Evolutionary conservation across 2,113 vertebrate genomes (phyloP).

Genomic region (Bungarus multicinctus): DNA sequence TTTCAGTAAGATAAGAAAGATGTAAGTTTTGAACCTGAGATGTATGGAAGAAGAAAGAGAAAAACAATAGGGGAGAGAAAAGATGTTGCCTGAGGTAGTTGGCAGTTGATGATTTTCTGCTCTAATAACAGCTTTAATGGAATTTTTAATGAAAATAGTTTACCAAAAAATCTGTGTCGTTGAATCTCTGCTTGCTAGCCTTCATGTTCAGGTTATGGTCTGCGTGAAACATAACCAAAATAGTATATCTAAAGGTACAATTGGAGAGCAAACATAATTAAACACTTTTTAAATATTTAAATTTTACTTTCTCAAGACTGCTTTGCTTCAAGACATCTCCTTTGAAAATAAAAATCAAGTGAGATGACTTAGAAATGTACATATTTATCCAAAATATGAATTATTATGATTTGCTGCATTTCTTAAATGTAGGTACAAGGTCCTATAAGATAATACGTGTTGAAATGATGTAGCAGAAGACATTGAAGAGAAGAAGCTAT

Average conservation of each 20-base stretch:
- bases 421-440: background rate
- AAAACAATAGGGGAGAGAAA: background rate
- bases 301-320: background rate
- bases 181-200: background rate
- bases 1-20: background rate
- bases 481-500: slow-evolving; percentile 21
- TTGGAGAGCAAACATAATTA: background rate
- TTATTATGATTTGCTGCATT: background rate
- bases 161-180: background rate
- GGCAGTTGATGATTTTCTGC: background rate
- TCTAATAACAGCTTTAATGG: background rate
- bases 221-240: background rate
- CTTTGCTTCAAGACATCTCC: background rate
- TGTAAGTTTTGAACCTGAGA: background rate
- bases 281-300: background rate
- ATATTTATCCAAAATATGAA: background rate
- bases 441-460: slow-evolving; percentile 6
- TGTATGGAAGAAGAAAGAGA: background rate
- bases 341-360: background rate
- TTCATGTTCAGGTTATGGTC: background rate
- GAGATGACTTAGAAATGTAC: background rate
- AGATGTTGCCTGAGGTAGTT: background rate
- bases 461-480: background rate
- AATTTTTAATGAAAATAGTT: background rate
- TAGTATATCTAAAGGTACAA: background rate